These are phyloP conservation scores for Chloropsis cyanopogon DNA, from an alignment of 2,113 vertebrate species.

Conservation along the genomic window DNA sequence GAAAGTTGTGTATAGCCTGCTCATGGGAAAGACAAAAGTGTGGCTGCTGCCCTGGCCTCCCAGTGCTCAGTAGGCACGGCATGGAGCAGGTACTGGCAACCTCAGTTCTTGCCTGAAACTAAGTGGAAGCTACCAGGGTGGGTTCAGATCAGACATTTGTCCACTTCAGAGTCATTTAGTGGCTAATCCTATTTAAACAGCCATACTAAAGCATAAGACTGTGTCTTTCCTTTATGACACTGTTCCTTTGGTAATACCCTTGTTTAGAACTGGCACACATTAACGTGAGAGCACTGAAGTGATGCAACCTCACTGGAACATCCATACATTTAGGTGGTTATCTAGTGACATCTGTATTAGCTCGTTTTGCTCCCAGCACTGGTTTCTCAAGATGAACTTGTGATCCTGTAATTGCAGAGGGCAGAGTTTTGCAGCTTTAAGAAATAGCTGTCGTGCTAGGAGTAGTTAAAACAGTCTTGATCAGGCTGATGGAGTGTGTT, in stretches of 20 bases:
- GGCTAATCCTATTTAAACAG: background rate
- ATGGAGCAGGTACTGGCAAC: background rate
- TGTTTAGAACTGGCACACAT: background rate
- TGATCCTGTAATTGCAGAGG: conserved; percentile 15
- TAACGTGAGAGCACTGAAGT: background rate
- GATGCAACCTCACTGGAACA: conserved; percentile 10
- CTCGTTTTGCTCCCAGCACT: background rate
- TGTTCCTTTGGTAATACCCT: background rate
- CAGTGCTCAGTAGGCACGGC: background rate
- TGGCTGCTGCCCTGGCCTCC: background rate
- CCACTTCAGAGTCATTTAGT: background rate
- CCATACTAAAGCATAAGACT: background rate
- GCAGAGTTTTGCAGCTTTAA: background rate
- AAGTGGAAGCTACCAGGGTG: background rate
- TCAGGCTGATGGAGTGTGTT: background rate
- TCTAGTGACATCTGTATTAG: background rate
- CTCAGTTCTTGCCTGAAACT: background rate
- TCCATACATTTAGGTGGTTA: background rate
- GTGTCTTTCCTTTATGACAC: background rate
- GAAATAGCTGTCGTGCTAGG: background rate
- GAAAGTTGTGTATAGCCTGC: background rate
- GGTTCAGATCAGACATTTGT: background rate
- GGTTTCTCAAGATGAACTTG: conserved; percentile 36
- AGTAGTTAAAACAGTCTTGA: background rate
- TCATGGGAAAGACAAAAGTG: background rate